These are phyloP conservation scores for Eubasilissa regina DNA, from an alignment of 1,140 invertebrate species.

Conservation along the genomic window DNA sequence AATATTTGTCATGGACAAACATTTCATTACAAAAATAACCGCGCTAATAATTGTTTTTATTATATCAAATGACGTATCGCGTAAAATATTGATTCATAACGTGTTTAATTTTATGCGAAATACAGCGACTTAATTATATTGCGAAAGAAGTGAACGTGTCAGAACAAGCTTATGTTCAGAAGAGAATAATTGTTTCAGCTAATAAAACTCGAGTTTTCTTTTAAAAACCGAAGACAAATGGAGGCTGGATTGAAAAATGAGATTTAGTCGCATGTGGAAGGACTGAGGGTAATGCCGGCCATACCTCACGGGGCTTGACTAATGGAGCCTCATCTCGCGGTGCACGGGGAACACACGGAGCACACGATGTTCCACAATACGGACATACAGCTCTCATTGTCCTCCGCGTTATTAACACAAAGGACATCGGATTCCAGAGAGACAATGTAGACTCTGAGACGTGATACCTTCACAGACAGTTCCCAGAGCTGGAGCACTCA, in stretches of 20 bases:
- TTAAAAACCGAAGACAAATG: conserved; percentile 50
- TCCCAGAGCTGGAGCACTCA: background rate
- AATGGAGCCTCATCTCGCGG: conserved; percentile 33
- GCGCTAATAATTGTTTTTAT: conserved; percentile 1
- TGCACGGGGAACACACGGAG: conserved; percentile 7
- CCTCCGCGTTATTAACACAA: conserved; percentile 45
- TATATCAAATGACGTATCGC: too few species aligned
- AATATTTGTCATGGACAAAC: conserved; percentile 33
- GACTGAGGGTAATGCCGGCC: conserved; percentile 39
- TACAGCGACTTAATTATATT: too few species aligned
- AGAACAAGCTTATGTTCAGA: background rate
- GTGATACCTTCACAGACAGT: conserved; percentile 8
- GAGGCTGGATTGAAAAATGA: conserved; percentile 50
- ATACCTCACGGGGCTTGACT: conserved; percentile 46
- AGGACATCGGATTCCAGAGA: conserved; percentile 46
- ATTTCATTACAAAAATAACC: conserved; percentile 17
- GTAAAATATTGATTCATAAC: too few species aligned
- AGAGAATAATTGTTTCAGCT: background rate
- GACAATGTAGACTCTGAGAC: conserved; percentile 33
- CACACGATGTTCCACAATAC: conserved; percentile 28
- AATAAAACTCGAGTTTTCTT: conserved; percentile 28
- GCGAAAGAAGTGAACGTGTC: too few species aligned
- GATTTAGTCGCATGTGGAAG: conserved; percentile 42
- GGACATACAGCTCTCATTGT: conserved; percentile 40
- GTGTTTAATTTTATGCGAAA: too few species aligned